These are phyloP conservation scores for Dryococelus australis DNA, from an alignment of 2,888 invertebrate species.

Conservation along the genomic window DNA sequence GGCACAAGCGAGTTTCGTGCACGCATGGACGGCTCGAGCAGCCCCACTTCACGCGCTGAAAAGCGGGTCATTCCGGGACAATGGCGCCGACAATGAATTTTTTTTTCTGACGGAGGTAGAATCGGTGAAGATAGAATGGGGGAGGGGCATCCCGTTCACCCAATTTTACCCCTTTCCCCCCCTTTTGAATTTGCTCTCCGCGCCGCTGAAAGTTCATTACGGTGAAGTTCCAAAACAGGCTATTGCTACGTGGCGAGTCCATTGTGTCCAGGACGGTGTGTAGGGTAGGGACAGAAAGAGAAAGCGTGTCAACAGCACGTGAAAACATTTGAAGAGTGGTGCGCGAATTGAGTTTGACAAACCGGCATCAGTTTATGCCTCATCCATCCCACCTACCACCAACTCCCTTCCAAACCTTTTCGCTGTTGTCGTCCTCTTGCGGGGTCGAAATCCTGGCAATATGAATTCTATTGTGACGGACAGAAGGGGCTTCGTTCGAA, in stretches of 20 bases:
- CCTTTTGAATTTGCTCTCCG: conserved; percentile 2
- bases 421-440: not conserved
- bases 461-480: not conserved
- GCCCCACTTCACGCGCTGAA: not conserved
- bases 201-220: conserved; percentile 8
- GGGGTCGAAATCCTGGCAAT: not conserved
- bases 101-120: not conserved
- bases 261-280: not conserved
- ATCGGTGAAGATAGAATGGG: not conserved
- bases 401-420: not conserved
- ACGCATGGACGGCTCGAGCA: not conserved
- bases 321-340: not conserved
- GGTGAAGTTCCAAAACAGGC: not conserved
- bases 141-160: not conserved
- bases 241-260: not conserved
- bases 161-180: not conserved
- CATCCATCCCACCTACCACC: not conserved
- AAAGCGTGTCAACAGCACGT: not conserved
- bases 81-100: not conserved
- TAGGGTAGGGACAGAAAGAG: not conserved
- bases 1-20: too few relatives aligned
- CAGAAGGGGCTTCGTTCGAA: not conserved
- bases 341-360: not conserved
- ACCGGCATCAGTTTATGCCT: not conserved
- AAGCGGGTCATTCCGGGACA: conserved; percentile 6